Evolutionary conservation across 2,113 vertebrate genomes (phyloP).

Genomic region (Myotis lucifugus): DNA sequence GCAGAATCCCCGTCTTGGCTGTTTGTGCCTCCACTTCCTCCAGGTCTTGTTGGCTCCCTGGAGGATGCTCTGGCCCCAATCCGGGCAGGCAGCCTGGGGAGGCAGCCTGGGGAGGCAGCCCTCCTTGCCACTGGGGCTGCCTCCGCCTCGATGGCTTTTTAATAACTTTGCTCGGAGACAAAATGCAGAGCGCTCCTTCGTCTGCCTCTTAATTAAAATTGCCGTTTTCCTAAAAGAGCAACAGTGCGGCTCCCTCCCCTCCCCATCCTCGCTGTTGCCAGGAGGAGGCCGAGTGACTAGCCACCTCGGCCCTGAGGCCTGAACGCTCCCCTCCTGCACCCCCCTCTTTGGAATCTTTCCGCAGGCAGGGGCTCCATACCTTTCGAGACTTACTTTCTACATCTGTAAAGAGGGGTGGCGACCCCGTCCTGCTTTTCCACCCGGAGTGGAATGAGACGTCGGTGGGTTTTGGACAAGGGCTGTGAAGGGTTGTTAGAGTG

Average conservation of each 20-base stretch:
- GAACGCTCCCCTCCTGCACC: background rate
- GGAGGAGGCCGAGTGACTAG: background rate
- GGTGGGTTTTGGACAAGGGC: background rate
- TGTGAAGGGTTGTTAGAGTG: background rate
- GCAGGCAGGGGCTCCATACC: background rate
- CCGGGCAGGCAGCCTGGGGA: too few relatives aligned
- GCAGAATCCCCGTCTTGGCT: background rate
- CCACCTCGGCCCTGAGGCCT: background rate
- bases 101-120: conserved; percentile 54
- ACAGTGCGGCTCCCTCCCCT: background rate
- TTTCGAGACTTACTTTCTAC: background rate
- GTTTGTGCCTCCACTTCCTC: background rate
- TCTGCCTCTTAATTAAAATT: conserved; percentile 86
- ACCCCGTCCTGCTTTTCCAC: background rate
- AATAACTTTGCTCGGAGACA: conserved; percentile 81
- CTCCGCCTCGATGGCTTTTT: conserved; percentile 80
- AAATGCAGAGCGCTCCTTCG: conserved; percentile 73
- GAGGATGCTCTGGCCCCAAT: background rate
- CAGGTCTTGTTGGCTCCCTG: background rate
- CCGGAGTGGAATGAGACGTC: background rate
- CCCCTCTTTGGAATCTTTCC: background rate
- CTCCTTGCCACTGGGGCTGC: conserved; percentile 46
- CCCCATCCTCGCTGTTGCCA: background rate
- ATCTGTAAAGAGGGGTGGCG: background rate
- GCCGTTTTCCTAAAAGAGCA: conserved; percentile 75